Evolutionary conservation across 2,797 vertebrate genomes (phyloP), one percentile per base, ranked within the genome.

Genomic region (Tokudaia tokunoshimensis): DNA sequence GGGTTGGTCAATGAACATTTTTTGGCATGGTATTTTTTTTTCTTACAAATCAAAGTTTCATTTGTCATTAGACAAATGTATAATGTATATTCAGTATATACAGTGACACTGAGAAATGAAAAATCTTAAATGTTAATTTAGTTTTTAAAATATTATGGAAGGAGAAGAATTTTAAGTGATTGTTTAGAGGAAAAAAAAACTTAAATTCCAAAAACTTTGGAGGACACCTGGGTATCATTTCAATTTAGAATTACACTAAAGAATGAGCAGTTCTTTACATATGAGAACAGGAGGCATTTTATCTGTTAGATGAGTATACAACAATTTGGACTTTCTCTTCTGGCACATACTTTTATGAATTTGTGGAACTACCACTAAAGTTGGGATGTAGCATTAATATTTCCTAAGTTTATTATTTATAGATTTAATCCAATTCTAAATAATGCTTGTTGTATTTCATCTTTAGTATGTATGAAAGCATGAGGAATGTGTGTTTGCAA

Each of bases 71-170:
- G 72, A 83, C 26, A 86, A 6, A 44, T 76, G 41, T 44, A 76
- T 44, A 47, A 29, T 76, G 20, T 17, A 67, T 93, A 14, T 83
- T 87, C 44, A 86, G 20, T 94, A 97, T 92, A 74, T 80, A 65
- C 22, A 81, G 12, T 89, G 61, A 83, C 90, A 82, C 59, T 93
- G 84, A 91, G 67, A 93, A 95, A 83, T 94, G 41, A 94, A 91
- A 44, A 63, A 89, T 57, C 91, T 92, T 76, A 92, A 59, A 82
- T 41, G 85, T 92, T 22, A 94, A 31, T 84, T 92, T 94, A 91
- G 20, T 85, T 98, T 95, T 95, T 65, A 95, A 95, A 93, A 90
- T 86, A 94, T 47, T 92, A 31, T 91, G 17, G 15, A 95, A 93
- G 41, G 44, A 96, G 79, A 97, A 92, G 10, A 85, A 84, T 96